Conservation (phyloP, 2,888 invertebrate genomes). For the Trypoxylon attenuatum region DNA sequence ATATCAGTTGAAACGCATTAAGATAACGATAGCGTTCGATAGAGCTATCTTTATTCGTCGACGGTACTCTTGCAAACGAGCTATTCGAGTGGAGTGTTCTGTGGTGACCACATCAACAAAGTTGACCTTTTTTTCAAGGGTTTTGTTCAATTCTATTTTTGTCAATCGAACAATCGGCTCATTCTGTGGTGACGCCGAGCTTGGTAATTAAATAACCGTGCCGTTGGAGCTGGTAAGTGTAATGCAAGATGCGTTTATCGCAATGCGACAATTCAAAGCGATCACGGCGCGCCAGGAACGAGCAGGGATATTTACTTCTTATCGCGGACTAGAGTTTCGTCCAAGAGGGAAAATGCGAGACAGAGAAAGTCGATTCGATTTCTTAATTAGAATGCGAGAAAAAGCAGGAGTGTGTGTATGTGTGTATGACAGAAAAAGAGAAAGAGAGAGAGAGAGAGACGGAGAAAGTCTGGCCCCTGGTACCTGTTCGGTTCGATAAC, state of each 20-base stretch:
- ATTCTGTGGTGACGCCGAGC: no score
- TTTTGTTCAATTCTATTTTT: no score
- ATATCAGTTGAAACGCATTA: background rate
- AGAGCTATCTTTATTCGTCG: background rate
- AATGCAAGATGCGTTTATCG: background rate
- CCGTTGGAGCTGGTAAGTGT: background rate
- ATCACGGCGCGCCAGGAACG: background rate
- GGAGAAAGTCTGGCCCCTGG: slow-evolving; percentile 41
- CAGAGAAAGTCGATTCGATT: background rate
- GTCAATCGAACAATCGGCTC: no score
- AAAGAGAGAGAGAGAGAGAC: slow-evolving; percentile 27
- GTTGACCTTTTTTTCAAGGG: background rate
- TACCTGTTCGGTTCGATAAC: slow-evolving; percentile 53
- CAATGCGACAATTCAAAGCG: background rate
- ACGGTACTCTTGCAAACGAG: no score
- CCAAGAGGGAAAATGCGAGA: background rate
- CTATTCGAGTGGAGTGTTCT: background rate
- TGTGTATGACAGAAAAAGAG: slow-evolving; percentile 18
- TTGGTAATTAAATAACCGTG: no score
- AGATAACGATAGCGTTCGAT: background rate
- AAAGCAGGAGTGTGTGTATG: no score
- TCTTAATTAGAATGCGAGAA: slow-evolving; percentile 1
- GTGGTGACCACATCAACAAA: background rate
- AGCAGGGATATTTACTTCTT: background rate
- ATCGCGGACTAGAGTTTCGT: no score